phyloP scores from a whole-genome alignment of 30 jellyfish, hydroid and myxozoan genomes.

The Mastigias papua region DNA sequence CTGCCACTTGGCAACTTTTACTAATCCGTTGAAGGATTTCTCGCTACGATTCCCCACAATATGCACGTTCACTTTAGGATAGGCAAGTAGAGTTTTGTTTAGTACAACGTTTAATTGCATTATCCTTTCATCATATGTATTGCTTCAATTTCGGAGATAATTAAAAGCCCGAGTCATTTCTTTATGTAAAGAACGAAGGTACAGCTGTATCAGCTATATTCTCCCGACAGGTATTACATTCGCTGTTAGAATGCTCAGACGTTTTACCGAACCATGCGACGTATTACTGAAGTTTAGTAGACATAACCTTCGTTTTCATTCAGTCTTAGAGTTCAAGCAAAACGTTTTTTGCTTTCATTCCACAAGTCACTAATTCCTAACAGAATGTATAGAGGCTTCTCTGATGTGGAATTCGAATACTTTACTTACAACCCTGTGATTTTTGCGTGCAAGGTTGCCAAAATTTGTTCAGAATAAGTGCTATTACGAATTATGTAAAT shows the following conservation, averaged over 20 bases:
- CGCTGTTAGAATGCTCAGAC: too few relatives aligned
- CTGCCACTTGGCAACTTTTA: background rate
- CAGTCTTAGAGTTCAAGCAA: too few relatives aligned
- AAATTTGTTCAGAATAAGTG: background rate
- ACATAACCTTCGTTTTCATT: too few relatives aligned
- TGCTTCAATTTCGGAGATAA: conserved; percentile 28
- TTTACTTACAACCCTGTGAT: too few relatives aligned
- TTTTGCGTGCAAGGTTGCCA: background rate
- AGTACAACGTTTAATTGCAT: background rate
- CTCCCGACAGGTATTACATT: too few relatives aligned
- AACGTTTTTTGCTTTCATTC: too few relatives aligned
- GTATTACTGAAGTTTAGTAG: too few relatives aligned
- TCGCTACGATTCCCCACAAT: background rate
- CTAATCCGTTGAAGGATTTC: conserved; percentile 45
- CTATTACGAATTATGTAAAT: conserved; percentile 41
- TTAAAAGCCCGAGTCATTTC: background rate
- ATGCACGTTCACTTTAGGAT: background rate
- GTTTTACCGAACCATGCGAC: too few relatives aligned
- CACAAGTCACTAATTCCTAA: too few relatives aligned
- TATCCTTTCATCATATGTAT: background rate
- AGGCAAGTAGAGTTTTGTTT: background rate
- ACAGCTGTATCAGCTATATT: background rate
- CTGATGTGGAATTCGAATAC: too few relatives aligned
- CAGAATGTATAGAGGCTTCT: too few relatives aligned
- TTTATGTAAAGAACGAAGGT: background rate